A percentile compares a stretch with the other conserved stretches of the same genome.
These are phyloP conservation scores for Cantharis flavilabris DNA, from an alignment of 2,888 invertebrate species.

Conservation along the genomic window DNA sequence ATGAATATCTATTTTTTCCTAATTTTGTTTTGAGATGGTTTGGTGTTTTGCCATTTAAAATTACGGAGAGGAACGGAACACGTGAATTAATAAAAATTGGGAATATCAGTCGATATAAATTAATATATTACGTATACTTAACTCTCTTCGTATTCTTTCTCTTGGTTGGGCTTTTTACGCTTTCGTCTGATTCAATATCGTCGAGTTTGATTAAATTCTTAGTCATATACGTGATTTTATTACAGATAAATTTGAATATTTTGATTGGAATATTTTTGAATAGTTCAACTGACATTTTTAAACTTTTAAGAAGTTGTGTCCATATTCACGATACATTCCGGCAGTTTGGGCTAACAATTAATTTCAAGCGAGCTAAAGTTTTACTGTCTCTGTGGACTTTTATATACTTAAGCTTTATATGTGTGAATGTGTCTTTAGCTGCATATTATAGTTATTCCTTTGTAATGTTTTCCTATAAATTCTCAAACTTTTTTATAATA, in stretches of 20 bases:
- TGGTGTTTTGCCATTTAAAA: neutral
- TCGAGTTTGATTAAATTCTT: neutral
- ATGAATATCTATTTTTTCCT: neutral
- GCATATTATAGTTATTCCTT: no score
- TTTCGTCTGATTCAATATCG: neutral
- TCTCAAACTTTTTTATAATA: no score
- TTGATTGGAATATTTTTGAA: neutral
- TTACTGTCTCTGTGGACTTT: neutral
- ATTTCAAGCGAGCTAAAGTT: neutral
- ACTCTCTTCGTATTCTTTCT: neutral
- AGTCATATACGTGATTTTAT: neutral
- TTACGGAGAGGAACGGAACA: neutral
- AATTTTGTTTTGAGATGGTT: neutral
- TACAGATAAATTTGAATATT: neutral
- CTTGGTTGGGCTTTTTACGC: fast-evolving
- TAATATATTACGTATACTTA: neutral
- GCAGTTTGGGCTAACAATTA: neutral
- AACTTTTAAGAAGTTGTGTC: neutral
- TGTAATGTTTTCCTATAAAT: no score
- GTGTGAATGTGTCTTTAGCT: no score
- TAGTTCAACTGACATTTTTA: neutral
- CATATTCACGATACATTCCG: neutral
- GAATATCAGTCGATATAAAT: neutral
- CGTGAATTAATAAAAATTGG: neutral
- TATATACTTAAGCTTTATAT: no score